These are phyloP conservation scores for Drosophila willistoni DNA, from an alignment of 1,140 invertebrate species.

Conservation along the genomic window DNA sequence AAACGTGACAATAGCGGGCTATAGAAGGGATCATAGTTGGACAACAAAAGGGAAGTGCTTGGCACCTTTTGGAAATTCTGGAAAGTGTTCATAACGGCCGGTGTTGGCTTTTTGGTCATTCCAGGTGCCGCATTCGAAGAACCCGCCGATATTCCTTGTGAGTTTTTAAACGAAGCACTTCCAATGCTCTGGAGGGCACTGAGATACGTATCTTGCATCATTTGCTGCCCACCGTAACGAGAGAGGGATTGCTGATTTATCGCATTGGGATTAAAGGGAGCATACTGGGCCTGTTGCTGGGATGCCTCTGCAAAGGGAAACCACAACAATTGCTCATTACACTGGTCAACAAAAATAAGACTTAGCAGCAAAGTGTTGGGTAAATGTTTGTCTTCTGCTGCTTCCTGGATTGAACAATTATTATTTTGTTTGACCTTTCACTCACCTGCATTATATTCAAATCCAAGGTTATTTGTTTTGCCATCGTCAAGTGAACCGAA, in stretches of 20 bases:
- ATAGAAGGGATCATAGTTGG: conserved; percentile 94
- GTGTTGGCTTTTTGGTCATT: conserved; percentile 66
- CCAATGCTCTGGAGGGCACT: conserved; percentile 75
- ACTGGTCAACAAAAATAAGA: not conserved
- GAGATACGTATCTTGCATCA: conserved; percentile 78
- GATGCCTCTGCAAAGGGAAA: conserved; percentile 63
- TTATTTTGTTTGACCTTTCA: not conserved
- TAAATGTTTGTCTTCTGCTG: too few species aligned
- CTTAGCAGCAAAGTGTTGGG: not conserved
- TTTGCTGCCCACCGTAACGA: conserved; percentile 64
- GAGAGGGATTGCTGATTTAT: conserved; percentile 60
- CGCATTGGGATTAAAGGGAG: conserved; percentile 65
- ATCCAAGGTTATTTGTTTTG: conserved; percentile 74
- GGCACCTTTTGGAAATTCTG: conserved; percentile 93
- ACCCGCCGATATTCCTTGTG: conserved; percentile 63
- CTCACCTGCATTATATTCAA: conserved; percentile 82
- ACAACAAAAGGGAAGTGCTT: conserved; percentile 90
- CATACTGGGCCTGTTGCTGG: conserved; percentile 70
- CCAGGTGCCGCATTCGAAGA: conserved; percentile 61
- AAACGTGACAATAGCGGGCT: conserved; percentile 91
- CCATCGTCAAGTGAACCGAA: conserved; percentile 83
- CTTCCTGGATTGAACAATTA: not conserved
- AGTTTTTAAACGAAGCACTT: conserved; percentile 77
- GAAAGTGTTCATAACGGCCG: conserved; percentile 82
- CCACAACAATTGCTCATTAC: not conserved